Percentiles rank a stretch among this genome's conserved stretches.
Conservation (phyloP, 2,888 invertebrate genomes). For the Lumbricus terrestris region DNA sequence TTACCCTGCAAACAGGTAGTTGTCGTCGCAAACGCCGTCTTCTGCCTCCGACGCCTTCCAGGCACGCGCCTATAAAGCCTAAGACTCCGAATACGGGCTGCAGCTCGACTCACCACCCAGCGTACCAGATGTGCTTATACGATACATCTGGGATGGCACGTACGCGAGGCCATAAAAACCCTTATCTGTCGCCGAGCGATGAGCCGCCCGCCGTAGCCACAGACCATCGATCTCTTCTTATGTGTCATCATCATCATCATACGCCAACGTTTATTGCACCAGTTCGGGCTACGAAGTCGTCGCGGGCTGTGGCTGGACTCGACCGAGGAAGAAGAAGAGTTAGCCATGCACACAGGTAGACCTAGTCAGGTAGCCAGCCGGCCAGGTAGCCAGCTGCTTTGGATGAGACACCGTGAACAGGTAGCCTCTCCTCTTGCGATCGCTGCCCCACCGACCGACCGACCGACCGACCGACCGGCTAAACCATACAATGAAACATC, state of each 20-base stretch:
- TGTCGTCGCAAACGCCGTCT: neutral
- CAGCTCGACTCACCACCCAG: too few species aligned
- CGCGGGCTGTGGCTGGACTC: neutral
- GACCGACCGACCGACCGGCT: too few species aligned
- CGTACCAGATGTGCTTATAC: neutral
- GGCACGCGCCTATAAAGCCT: neutral
- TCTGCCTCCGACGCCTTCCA: neutral
- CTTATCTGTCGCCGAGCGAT: neutral
- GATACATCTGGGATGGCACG: neutral
- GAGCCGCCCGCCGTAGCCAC: too few species aligned
- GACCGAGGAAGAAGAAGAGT: neutral
- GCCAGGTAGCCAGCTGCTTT: neutral
- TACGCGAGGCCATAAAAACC: neutral
- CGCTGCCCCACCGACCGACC: too few species aligned
- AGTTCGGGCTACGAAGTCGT: neutral
- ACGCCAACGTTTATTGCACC: neutral
- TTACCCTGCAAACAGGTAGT: neutral
- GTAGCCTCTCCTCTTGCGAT: neutral
- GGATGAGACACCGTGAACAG: neutral
- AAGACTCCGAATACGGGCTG: neutral
- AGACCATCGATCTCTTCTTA: neutral
- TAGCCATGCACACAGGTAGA: neutral
- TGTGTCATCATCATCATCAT: neutral
- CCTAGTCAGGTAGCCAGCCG: too few species aligned
- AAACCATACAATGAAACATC: constrained; percentile 3